phyloP scores from a whole-genome alignment of 2,888 invertebrate species.

The Ophonus ardosiacus region DNA sequence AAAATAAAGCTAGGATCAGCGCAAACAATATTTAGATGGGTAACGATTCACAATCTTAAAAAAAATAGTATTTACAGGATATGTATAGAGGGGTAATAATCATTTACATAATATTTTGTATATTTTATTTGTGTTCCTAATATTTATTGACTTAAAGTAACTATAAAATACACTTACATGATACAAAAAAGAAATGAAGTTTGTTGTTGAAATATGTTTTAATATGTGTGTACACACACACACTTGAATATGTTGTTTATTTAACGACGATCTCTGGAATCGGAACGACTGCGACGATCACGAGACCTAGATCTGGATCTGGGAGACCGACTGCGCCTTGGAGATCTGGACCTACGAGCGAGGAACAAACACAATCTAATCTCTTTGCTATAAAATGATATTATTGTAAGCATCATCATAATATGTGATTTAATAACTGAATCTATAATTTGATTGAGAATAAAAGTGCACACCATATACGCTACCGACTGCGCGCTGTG shows the following conservation, averaged over 20 bases:
- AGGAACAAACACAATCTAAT: conserved; percentile 26
- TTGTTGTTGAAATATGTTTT: not conserved
- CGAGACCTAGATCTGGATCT: conserved; percentile 78
- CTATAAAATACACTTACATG: conserved; percentile 64
- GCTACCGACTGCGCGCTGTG: conserved; percentile 56
- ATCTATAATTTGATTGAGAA: not conserved
- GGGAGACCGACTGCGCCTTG: conserved; percentile 74
- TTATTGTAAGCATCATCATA: too few species aligned
- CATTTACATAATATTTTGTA: not conserved
- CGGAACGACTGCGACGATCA: conserved; percentile 79
- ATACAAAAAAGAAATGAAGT: conserved; percentile 50
- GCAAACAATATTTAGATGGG: too few species aligned
- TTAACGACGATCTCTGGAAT: conserved; percentile 79
- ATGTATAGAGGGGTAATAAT: not conserved
- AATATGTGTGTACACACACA: not conserved
- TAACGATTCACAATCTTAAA: too few species aligned
- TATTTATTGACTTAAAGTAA: conserved; percentile 62
- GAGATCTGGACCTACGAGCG: conserved; percentile 74
- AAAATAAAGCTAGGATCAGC: too few species aligned
- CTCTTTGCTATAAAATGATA: too few species aligned
- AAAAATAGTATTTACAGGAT: not conserved
- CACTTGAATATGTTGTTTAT: too few species aligned
- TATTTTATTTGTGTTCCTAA: conserved; percentile 16
- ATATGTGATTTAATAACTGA: too few species aligned
- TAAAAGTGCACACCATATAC: conserved; percentile 53